Percentiles rank a stretch among this genome's conserved stretches.
phyloP scores from a whole-genome alignment of 2,113 vertebrate genomes.

The Lipophrys pholis region DNA sequence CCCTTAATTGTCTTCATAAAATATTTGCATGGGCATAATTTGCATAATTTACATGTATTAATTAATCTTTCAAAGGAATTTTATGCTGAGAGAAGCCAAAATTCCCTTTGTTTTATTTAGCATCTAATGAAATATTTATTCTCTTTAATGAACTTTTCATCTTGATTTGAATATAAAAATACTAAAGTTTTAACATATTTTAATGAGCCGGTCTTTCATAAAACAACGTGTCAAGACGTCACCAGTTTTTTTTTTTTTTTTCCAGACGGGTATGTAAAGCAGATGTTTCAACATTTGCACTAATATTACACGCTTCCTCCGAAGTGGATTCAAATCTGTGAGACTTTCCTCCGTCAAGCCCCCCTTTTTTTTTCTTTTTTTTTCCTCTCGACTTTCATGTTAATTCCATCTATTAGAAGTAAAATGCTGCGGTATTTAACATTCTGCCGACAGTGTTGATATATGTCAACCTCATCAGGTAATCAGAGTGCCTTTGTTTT shows the following conservation, averaged over 20 bases:
- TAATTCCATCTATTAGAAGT: constrained; percentile 20
- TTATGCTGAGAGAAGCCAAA: constrained; percentile 99
- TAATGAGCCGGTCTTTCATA: constrained; percentile 78
- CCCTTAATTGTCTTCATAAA: constrained; percentile 99
- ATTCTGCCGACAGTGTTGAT: constrained; percentile 7
- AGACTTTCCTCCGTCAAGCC: constrained; percentile 1
- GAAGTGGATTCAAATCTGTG: constrained; percentile 3
- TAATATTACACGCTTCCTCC: constrained; percentile 5
- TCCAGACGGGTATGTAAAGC: constrained; percentile 40
- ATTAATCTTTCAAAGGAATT: constrained; percentile 99
- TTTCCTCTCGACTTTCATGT: neutral
- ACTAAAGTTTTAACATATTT: constrained; percentile 92
- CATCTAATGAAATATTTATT: constrained; percentile 99
- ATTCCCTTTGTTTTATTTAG: constrained; percentile 99
- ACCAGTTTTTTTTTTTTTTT: accelerated
- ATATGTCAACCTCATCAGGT: constrained; percentile 33
- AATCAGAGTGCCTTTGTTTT: constrained; percentile 32
- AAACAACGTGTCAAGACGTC: constrained; percentile 70
- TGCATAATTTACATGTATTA: constrained; percentile 99
- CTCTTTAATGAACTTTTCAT: constrained; percentile 99
- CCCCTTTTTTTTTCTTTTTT: no score
- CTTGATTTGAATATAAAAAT: constrained; percentile 99
- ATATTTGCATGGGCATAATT: constrained; percentile 99
- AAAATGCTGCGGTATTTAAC: neutral
- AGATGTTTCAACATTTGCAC: constrained; percentile 64